phyloP scores from a whole-genome alignment of 2,113 vertebrate species.

The Notarius quadriscutis region DNA sequence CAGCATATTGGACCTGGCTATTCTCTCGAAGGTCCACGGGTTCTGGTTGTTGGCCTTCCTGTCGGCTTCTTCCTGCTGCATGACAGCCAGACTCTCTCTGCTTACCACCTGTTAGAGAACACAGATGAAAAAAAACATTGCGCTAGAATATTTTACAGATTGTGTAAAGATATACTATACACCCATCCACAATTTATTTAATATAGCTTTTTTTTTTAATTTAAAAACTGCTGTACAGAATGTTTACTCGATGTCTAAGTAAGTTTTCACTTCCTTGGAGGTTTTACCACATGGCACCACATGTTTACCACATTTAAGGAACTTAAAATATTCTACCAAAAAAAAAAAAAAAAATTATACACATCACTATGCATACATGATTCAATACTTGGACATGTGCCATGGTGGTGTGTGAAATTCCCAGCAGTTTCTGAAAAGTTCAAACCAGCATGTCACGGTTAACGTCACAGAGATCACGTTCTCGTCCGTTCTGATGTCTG shows the following conservation, averaged over 20 bases:
- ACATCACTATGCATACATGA: not conserved
- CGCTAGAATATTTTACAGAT: not conserved
- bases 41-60: slow-evolving; percentile 83
- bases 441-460: too few species aligned
- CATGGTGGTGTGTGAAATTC: too few species aligned
- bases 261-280: not conserved
- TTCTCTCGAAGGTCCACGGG: slow-evolving; percentile 88
- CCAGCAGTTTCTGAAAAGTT: too few species aligned
- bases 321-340: not conserved
- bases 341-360: not conserved
- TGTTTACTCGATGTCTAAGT: not conserved
- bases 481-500: too few species aligned
- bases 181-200: not conserved
- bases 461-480: too few species aligned
- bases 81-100: slow-evolving; percentile 70
- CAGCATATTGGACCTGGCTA: slow-evolving; percentile 84
- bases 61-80: slow-evolving; percentile 68
- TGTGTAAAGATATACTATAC: not conserved
- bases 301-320: not conserved
- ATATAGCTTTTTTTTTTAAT: too few species aligned
- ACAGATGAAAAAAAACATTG: too few species aligned
- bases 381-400: too few species aligned
- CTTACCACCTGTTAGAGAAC: slow-evolving; percentile 72
- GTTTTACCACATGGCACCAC: not conserved
- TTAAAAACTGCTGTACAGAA: not conserved